Conservation (phyloP, 2,888 invertebrate genomes). For the Alitta virens region DNA sequence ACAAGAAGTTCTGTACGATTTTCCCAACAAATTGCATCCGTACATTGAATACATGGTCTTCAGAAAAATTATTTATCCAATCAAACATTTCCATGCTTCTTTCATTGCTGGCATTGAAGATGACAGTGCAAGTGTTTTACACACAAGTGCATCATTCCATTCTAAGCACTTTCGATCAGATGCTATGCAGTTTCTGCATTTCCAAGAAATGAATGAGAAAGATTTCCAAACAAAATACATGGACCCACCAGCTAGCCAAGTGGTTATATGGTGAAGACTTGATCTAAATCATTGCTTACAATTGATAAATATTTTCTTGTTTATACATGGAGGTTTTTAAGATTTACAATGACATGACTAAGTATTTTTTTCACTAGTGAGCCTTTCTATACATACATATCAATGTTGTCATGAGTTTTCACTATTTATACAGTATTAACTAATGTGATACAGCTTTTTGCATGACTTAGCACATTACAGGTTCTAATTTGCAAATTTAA, state of each 20-base stretch:
- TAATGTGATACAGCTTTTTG: no score
- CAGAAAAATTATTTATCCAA: slow-evolving; percentile 37
- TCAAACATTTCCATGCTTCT: slow-evolving; percentile 34
- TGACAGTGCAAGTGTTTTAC: slow-evolving; percentile 36
- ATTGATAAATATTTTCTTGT: no score
- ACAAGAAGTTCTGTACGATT: slow-evolving; percentile 11
- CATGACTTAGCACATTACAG: no score
- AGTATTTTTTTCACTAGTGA: no score
- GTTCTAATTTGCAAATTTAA: no score
- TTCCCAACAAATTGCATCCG: slow-evolving; percentile 1
- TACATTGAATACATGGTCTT: slow-evolving; percentile 38
- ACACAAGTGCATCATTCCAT: slow-evolving; percentile 44
- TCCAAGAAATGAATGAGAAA: not conserved
- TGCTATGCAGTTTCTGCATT: slow-evolving; percentile 27
- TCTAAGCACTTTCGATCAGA: slow-evolving; percentile 35
- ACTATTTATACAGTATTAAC: no score
- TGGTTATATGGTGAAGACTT: no score
- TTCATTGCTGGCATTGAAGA: slow-evolving; percentile 42
- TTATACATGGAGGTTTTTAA: no score
- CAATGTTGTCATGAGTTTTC: no score
- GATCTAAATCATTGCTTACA: no score
- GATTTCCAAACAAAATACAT: slow-evolving; percentile 5
- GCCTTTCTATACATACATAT: no score
- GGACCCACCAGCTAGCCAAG: not conserved
- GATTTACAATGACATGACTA: no score